phyloP scores from a whole-genome alignment of 2,888 invertebrate genomes.

The Griposia aprilina region DNA sequence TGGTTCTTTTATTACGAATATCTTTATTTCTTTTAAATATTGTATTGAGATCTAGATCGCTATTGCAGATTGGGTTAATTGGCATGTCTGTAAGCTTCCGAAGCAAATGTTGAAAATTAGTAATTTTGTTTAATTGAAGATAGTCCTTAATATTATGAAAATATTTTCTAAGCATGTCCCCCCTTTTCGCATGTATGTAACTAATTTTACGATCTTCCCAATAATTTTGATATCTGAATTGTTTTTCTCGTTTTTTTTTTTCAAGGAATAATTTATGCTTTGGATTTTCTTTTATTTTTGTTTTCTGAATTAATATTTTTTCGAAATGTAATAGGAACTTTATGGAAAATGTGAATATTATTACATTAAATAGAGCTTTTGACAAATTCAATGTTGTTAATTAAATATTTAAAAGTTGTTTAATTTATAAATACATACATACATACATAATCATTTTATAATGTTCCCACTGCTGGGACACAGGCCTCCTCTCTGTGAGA shows the following conservation, averaged over 20 bases:
- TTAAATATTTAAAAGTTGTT: background rate
- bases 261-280: conserved; percentile 41
- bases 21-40: background rate
- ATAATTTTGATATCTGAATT: conserved; percentile 55
- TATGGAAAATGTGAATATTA: background rate
- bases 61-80: background rate
- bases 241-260: conserved; percentile 36
- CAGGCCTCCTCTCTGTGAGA: no score
- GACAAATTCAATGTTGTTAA: background rate
- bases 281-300: conserved; percentile 52
- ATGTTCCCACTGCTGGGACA: no score
- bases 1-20: background rate
- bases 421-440: background rate
- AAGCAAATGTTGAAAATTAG: conserved; percentile 60
- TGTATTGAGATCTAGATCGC: background rate
- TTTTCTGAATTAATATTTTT: conserved; percentile 54
- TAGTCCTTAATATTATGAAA: background rate
- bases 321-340: conserved; percentile 56
- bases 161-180: conserved; percentile 43
- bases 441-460: no score
- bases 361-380: background rate
- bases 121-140: background rate
- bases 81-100: conserved; percentile 17
- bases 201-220: conserved; percentile 62
- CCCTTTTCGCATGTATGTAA: conserved; percentile 65